phyloP scores from a whole-genome alignment of 1,140 invertebrate species.

The Diorhabda elongata region DNA sequence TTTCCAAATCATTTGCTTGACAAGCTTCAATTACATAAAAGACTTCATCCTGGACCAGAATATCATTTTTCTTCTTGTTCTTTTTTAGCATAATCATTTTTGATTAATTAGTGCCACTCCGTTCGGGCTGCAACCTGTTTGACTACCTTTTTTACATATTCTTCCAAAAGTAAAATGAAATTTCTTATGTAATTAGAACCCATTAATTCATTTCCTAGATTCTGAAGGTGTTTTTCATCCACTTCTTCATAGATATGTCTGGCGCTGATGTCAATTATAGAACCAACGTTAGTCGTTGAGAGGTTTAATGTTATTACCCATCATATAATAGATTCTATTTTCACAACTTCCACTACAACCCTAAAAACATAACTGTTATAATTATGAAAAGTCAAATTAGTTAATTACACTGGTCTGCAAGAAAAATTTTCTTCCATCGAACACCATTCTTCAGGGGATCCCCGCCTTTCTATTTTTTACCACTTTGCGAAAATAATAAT shows the following conservation, averaged over 20 bases:
- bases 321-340: conserved; percentile 4
- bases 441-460: background rate
- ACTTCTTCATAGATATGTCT: conserved; percentile 1
- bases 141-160: conserved; percentile 10
- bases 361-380: background rate
- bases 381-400: background rate
- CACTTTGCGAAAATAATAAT: background rate
- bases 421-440: background rate
- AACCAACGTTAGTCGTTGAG: no score
- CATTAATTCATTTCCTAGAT: background rate
- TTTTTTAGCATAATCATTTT: no score
- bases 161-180: conserved; percentile 10
- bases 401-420: background rate
- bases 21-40: no score
- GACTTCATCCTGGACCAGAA: no score
- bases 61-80: no score
- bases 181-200: conserved; percentile 8
- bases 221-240: conserved; percentile 6
- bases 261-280: background rate
- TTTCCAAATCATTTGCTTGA: no score
- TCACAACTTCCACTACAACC: conserved; percentile 10
- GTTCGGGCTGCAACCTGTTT: background rate
- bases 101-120: background rate
- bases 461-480: no score
- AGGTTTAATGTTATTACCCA: conserved; percentile 12